These are phyloP conservation scores for Cinclus cinclus DNA, from an alignment of 2,113 vertebrate species.

Conservation along the genomic window DNA sequence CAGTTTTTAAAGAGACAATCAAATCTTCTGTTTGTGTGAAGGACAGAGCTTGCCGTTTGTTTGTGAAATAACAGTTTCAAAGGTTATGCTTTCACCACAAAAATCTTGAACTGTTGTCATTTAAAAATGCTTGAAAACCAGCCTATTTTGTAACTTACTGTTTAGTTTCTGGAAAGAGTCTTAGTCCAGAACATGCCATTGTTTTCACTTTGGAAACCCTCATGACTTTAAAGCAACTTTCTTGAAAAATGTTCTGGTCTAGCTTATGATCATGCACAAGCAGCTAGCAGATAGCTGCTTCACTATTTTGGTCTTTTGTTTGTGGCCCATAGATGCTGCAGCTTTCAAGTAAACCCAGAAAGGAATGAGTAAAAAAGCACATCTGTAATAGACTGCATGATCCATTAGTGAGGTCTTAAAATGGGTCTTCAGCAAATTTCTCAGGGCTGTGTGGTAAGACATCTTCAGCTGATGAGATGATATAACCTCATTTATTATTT, in stretches of 20 bases:
- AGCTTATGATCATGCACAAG: background rate
- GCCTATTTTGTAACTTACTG: background rate
- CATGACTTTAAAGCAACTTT: background rate
- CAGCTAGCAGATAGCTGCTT: background rate
- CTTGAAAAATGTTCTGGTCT: background rate
- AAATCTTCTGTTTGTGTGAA: slow-evolving; percentile 42
- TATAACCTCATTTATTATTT: background rate
- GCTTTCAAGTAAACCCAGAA: background rate
- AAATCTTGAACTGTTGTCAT: slow-evolving; percentile 21
- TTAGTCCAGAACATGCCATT: background rate
- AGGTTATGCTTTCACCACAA: slow-evolving; percentile 25
- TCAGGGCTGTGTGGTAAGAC: background rate
- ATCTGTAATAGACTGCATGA: background rate
- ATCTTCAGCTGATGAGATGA: background rate
- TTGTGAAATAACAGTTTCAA: slow-evolving; percentile 49
- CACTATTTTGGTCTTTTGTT: background rate
- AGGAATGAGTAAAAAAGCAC: background rate
- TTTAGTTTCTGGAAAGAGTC: background rate
- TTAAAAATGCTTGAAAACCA: background rate
- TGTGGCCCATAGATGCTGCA: background rate
- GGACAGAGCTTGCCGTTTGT: slow-evolving; percentile 11
- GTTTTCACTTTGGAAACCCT: background rate
- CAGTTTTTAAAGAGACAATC: slow-evolving; percentile 68
- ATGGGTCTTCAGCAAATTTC: background rate
- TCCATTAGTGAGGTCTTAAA: background rate